phyloP scores from a whole-genome alignment of 2,888 invertebrate genomes.

The Dexiosoma caninum region DNA sequence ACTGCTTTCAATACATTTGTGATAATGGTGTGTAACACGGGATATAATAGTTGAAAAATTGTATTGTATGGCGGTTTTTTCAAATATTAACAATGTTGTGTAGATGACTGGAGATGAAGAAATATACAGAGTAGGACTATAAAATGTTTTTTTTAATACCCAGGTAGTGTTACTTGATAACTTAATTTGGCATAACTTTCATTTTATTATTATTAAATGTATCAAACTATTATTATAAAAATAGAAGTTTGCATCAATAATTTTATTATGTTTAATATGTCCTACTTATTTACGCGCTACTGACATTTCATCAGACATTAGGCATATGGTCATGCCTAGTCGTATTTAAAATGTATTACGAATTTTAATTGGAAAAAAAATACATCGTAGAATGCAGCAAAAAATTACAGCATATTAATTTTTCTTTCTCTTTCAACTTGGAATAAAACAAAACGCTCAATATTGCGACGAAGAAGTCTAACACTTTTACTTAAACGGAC shows the following conservation, averaged over 20 bases:
- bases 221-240: too few species aligned
- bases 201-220: too few species aligned
- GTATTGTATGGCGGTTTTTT: background rate
- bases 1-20: constrained; percentile 23
- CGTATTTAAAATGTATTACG: background rate
- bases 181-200: too few species aligned
- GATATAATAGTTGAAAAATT: background rate
- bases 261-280: too few species aligned
- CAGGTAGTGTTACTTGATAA: too few species aligned
- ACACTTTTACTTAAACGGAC: background rate
- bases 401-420: background rate
- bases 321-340: background rate
- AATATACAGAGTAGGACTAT: background rate
- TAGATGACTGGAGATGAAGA: background rate
- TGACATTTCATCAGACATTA: too few species aligned
- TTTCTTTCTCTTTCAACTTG: background rate
- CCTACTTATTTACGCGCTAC: too few species aligned
- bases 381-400: background rate
- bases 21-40: background rate
- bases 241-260: too few species aligned
- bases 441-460: background rate
- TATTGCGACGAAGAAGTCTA: constrained; percentile 6
- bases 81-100: too few species aligned
- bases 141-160: too few species aligned
- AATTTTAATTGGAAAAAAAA: background rate